These are phyloP conservation scores for Phalacrocorax pelagicus DNA, from an alignment of 2,113 vertebrate genomes.

Conservation along the genomic window DNA sequence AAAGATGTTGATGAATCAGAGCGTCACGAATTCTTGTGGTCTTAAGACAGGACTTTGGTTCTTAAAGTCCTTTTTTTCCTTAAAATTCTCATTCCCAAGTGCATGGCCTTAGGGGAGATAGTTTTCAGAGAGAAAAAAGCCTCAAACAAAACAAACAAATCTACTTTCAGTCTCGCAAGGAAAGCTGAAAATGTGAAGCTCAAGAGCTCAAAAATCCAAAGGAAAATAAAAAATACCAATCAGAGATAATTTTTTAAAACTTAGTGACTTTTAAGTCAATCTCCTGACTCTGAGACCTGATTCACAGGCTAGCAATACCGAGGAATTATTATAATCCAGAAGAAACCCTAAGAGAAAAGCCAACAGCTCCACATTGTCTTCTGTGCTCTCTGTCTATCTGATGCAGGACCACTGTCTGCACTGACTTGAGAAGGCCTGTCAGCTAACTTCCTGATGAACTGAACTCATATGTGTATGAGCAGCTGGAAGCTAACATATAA, in stretches of 20 bases:
- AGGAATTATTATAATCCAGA: neutral
- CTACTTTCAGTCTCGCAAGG: neutral
- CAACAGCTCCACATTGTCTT: neutral
- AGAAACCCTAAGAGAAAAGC: neutral
- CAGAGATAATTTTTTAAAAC: neutral
- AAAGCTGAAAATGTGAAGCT: neutral
- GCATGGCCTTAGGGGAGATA: neutral
- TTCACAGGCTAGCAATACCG: neutral
- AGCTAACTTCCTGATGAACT: neutral
- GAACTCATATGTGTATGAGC: rapidly evolving
- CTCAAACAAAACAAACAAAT: neutral
- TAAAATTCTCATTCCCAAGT: neutral
- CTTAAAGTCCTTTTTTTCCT: neutral
- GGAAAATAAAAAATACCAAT: neutral
- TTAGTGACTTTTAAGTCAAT: neutral
- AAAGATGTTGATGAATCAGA: neutral
- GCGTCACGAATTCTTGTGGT: neutral
- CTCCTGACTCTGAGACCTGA: neutral
- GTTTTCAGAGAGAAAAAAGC: neutral
- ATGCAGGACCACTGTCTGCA: neutral
- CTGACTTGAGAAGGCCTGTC: neutral
- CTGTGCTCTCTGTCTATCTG: neutral
- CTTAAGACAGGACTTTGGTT: neutral
- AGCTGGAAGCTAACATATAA: neutral
- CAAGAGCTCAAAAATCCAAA: neutral